Evolutionary conservation across 2,888 invertebrate genomes (phyloP), one percentile per base, ranked within the genome.

Genomic region (Acronicta aceris): DNA sequence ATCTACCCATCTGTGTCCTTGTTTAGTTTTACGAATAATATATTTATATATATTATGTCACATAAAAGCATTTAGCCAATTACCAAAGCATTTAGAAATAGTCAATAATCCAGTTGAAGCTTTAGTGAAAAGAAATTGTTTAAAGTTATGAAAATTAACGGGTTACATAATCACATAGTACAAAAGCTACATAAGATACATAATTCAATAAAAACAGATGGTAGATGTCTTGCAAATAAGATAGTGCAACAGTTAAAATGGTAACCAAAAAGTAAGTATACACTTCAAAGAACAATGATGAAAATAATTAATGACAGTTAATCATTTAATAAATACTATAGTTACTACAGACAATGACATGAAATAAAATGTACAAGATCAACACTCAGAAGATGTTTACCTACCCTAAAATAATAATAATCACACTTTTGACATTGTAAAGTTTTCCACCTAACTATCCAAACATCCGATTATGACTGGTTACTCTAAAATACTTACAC

Each of bases 371-470:
- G 86, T 90, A 91, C 89, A 90, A 90, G 84, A 84, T 78, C 86
- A 88, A 89, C 89, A 90, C 89, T 86, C 89, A 89, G 84, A 81
- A 79, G 76, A 87, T 86, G 82, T 85, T 86, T 81, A 74, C 82
- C 89, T 92, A 93, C 78, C 84, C 90, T 94, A 92, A 93, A 92
- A 92, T 89, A 87, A 87, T 87, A 85, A 84, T 91, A 94, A 94
- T 94, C 94, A 94, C 94, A 94, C 94, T 93, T 92, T 94, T 93
- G 94, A 94, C 94, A 94, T 94, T 94, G 94, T 94, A 92, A 89
- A 91, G 93, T 93, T 94, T 89, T 87, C 85, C 89, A 85, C 89
- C 89, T 92, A 92, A 80, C 84, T 90, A 92, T 88, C 82, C 89
- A 92, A 92, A 94, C 91, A 93, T 93, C 86, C 89, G 88, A 85